Evolutionary conservation across 1,140 invertebrate genomes (phyloP), one percentile per base, ranked within the genome.

Genomic region (Drosophila lini): DNA sequence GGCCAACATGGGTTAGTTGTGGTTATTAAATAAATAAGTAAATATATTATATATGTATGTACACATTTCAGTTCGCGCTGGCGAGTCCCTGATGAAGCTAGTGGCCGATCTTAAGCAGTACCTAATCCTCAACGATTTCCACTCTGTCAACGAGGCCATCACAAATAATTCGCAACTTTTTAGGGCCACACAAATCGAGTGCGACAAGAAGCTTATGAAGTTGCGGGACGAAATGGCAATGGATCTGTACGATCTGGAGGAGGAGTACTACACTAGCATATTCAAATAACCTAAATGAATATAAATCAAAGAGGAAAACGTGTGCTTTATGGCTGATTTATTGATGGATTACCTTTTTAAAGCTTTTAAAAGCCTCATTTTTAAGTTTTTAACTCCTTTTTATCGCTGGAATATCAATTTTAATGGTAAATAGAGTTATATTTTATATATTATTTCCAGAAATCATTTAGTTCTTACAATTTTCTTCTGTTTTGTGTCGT

Each of bases 51-150:
- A 28, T 28, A 48, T 44, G 2, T 25, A 11, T 10, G 0, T 4
- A 1, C 4, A 15, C 36, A 38, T 50, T 50, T 16, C n/a, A 50
- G 97, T 98, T 0, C 93, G 98, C 85, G 98, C 98, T 71, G 98
- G 97, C 3, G 98, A 99, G 94, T 98, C 97, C 0, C 92, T 99
- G 13, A 98, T 99, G 96, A 99, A 99, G 93, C 93, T 99, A 5
- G 97, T 99, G 5, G 98, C 98, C 0, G 98, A 99, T 91, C 97
- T 99, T 15, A 99, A 99, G 91, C 98, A 99, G 83, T 99, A 98
- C 92, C 93, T 99, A 19, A 99, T 99, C 74, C 94, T 99, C 11
- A 99, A 99, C 93, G 98, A 99, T 92, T 99, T 99, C 90, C 97
- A 97, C 34, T 98, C 98, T 1, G 97, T 99, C 0, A 99, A 99